These are phyloP conservation scores for Melospiza melodia DNA, from an alignment of 2,113 vertebrate species.

Conservation along the genomic window DNA sequence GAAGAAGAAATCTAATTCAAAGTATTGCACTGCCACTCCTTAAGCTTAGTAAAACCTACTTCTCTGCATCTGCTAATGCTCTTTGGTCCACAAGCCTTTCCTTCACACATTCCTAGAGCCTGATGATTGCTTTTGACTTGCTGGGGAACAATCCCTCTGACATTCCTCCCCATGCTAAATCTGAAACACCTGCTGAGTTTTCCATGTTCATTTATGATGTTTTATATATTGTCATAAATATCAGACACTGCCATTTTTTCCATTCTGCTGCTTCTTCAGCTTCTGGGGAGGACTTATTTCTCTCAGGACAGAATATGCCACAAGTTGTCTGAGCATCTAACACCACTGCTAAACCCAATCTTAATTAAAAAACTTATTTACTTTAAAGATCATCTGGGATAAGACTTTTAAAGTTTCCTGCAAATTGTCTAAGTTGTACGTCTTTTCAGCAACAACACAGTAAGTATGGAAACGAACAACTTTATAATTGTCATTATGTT, in stretches of 20 bases:
- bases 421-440: rapidly evolving
- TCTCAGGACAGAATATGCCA: background rate
- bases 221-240: background rate
- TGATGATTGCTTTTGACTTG: background rate
- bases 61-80: background rate
- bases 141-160: background rate
- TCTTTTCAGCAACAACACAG: background rate
- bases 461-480: background rate
- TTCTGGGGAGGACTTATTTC: background rate
- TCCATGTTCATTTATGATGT: background rate
- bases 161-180: background rate
- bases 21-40: background rate
- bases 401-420: background rate
- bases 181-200: background rate
- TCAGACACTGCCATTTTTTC: background rate
- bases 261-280: background rate
- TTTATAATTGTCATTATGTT: background rate
- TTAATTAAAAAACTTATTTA: background rate
- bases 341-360: background rate
- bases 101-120: background rate
- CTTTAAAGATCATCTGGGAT: background rate
- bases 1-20: slow-evolving; percentile 12
- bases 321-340: background rate
- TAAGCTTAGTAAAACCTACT: background rate
- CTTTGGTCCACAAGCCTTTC: background rate